These are phyloP conservation scores for Scelioninae gen. 2 DNA, from an alignment of 2,888 invertebrate species.

Conservation along the genomic window DNA sequence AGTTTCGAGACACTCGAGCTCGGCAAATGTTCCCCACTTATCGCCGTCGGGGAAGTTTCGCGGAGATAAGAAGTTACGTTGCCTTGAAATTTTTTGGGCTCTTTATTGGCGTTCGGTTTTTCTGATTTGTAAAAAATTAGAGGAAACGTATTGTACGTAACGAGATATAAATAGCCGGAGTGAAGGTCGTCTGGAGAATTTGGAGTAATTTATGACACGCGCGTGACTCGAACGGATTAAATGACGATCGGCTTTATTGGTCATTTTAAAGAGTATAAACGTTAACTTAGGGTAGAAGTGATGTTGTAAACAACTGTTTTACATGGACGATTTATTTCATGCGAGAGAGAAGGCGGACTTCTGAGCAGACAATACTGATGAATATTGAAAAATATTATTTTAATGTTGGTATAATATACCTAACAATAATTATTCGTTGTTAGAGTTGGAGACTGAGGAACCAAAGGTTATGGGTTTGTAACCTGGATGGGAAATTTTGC, in stretches of 20 bases:
- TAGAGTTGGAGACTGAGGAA: too few relatives aligned
- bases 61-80: constrained; percentile 47
- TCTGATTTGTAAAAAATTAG: constrained; percentile 6
- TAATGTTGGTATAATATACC: too few relatives aligned
- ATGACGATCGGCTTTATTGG: background rate
- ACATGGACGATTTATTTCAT: too few relatives aligned
- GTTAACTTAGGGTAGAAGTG: background rate
- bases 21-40: constrained; percentile 38
- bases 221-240: too few relatives aligned
- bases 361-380: too few relatives aligned
- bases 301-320: too few relatives aligned
- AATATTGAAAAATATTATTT: too few relatives aligned
- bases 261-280: background rate
- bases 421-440: too few relatives aligned
- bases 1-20: constrained; percentile 43
- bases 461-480: too few relatives aligned
- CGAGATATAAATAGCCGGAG: constrained; percentile 22
- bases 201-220: background rate
- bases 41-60: constrained; percentile 39
- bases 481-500: too few relatives aligned
- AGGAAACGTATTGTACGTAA: constrained; percentile 4
- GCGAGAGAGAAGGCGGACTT: too few relatives aligned
- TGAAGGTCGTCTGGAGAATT: background rate
- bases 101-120: constrained; percentile 25
- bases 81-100: constrained; percentile 31